A percentile compares a stretch with the other conserved stretches of the same genome.
Evolutionary conservation across 1,140 invertebrate genomes (phyloP).

Genomic region (Elymnias hypermnestra): DNA sequence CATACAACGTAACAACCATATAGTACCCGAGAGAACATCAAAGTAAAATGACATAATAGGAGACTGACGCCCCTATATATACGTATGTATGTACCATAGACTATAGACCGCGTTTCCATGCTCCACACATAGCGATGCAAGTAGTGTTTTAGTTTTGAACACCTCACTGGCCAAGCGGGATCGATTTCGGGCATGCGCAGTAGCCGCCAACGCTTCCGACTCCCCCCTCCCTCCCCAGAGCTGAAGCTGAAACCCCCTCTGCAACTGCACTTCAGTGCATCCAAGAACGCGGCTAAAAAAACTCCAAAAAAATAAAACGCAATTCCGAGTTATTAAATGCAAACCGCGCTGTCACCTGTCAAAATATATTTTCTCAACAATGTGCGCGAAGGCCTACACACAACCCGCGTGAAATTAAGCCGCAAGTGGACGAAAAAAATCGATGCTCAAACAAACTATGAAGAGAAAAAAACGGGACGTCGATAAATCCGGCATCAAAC

Average conservation of each 20-base stretch:
- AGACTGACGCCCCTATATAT: constrained; percentile 27
- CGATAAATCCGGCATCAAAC: constrained; percentile 31
- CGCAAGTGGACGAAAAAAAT: constrained; percentile 25
- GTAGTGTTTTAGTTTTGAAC: constrained; percentile 56
- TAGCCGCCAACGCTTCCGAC: constrained; percentile 22
- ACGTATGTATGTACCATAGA: constrained; percentile 17
- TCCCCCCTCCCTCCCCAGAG: constrained; percentile 25
- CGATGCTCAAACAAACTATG: constrained; percentile 55
- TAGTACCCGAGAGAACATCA: constrained; percentile 45
- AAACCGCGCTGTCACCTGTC: constrained; percentile 11
- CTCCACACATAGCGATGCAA: constrained; percentile 37
- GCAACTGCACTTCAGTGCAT: constrained; percentile 72
- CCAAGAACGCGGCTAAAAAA: constrained; percentile 56
- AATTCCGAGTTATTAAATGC: constrained; percentile 20
- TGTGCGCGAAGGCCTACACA: constrained; percentile 23
- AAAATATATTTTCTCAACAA: constrained; percentile 16
- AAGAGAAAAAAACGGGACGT: constrained; percentile 65
- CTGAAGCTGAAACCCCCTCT: constrained; percentile 49
- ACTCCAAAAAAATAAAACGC: constrained; percentile 34
- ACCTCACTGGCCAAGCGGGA: constrained; percentile 55
- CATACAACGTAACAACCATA: constrained; percentile 11
- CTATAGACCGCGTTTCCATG: constrained; percentile 22
- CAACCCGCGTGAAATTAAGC: not conserved
- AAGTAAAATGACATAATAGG: constrained; percentile 71
- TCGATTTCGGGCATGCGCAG: constrained; percentile 58